A percentile compares a stretch with the other conserved stretches of the same genome.
phyloP scores from a whole-genome alignment of 2,113 vertebrate genomes.

The Callaeas wilsoni region DNA sequence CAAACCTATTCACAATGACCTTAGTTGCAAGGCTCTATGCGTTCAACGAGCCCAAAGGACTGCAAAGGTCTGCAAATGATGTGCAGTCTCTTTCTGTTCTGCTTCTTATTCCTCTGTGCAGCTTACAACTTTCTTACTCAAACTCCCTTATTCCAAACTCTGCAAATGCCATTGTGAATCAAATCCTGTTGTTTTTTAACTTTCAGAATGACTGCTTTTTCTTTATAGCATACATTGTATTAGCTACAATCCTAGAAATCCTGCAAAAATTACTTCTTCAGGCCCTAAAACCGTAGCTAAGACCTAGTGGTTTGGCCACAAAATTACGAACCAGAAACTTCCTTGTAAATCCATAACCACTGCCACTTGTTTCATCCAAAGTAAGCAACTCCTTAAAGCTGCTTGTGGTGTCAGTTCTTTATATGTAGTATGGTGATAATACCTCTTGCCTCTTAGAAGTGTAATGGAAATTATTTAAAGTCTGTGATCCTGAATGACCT shows the following conservation, averaged over 20 bases:
- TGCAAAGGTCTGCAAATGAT: neutral
- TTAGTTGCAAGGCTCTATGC: neutral
- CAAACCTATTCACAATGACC: neutral
- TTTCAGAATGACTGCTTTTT: neutral
- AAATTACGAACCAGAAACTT: neutral
- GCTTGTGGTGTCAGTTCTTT: neutral
- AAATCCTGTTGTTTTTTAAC: neutral
- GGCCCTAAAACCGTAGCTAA: neutral
- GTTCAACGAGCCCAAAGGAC: neutral
- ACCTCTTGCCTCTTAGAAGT: neutral
- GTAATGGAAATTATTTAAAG: neutral
- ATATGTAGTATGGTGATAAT: neutral
- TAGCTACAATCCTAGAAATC: neutral
- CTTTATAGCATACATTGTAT: neutral
- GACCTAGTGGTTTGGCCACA: neutral
- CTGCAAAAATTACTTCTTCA: neutral
- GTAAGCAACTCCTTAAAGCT: neutral
- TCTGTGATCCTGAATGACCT: neutral
- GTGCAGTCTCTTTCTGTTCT: neutral
- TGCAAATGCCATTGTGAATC: neutral
- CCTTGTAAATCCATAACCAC: neutral
- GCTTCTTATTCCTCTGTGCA: neutral
- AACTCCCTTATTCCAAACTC: neutral
- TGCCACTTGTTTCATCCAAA: neutral
- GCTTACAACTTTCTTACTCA: neutral